phyloP scores from a whole-genome alignment of 2,888 invertebrate species.

The Aphodius sticticus region DNA sequence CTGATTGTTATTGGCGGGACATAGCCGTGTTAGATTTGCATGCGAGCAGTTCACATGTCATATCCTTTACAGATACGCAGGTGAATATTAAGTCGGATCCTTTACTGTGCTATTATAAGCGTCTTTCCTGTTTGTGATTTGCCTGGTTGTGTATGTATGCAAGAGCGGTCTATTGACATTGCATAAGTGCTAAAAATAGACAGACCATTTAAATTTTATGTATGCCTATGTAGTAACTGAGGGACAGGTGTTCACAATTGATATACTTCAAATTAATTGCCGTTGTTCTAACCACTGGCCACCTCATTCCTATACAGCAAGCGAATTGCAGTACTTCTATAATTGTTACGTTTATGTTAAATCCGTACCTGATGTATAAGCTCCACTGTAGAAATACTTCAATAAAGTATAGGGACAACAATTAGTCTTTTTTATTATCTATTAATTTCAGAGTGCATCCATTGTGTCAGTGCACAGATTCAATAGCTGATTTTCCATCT shows the following conservation, averaged over 20 bases:
- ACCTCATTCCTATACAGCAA: not conserved
- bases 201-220: conserved; percentile 12
- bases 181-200: conserved; percentile 44
- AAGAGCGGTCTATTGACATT: conserved; percentile 42
- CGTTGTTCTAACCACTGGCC: not conserved
- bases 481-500: not conserved
- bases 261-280: conserved; percentile 13
- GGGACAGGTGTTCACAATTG: conserved; percentile 34
- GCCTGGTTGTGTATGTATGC: conserved; percentile 39
- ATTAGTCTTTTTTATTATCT: not conserved
- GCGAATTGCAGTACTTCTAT: not conserved
- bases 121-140: conserved; percentile 48
- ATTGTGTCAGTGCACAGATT: not conserved
- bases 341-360: conserved; percentile 6
- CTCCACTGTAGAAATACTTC: not conserved
- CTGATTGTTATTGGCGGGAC: conserved; percentile 33
- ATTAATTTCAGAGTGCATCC: not conserved
- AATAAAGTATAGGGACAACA: not conserved
- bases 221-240: not conserved
- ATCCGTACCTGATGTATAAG: conserved; percentile 28
- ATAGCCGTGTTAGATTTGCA: conserved; percentile 46
- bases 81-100: conserved; percentile 51
- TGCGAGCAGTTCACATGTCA: conserved; percentile 50
- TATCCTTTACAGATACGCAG: conserved; percentile 50
- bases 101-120: conserved; percentile 48